Base-by-base conservation (phyloP, 2,113 vertebrate genomes). In the Columba janthina region DNA sequence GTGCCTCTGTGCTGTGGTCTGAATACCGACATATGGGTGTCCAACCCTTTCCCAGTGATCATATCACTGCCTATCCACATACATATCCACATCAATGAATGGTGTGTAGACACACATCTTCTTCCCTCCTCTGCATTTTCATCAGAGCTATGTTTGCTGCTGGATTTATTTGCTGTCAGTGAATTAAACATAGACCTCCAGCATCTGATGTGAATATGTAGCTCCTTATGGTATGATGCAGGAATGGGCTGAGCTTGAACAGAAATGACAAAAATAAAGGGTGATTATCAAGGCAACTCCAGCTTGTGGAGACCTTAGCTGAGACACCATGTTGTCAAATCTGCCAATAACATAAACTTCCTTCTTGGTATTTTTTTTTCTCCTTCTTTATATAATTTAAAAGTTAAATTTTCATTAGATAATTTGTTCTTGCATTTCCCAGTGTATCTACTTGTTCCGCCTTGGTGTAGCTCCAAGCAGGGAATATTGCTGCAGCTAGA, bases 371-470 rank as follows among this genome's bases (percentile, higher is more conserved):
- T 57, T 73, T 92, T 22, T 58, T 56, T 25, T 42, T 70, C 10
- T 36, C 40, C 42, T 74, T 82, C 54, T 85, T 85, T 36, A 26
- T 38, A 75, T 32, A 2, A 57, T 61, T 79, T 56, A 64, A 82
- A 96, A 83, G 18, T 65, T 83, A 86, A 46, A 46, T 34, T 73
- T 92, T 90, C 36, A 66, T 66, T 93, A 76, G 44, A 60, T 48
- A 79, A 79, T 88, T 85, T 93, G 44, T 94, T 93, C n/a, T 88
- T 88, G 40, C 16, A 82, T 79, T 89, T 91, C 51, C 70, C 74
- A 66, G 16, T 14, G 46, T 22, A 65, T 36, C 29, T 65, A 57
- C 64, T 87, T 77, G 31, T 38, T 81, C 44, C 40, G 69, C 34
- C 12, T 72, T 62, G 34, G 31, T 76, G 15, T 80, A 65, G 78